Evolutionary conservation across 2,888 invertebrate species (phyloP), one percentile per base, ranked within the genome.

Genomic region (Dasypogon diadema): DNA sequence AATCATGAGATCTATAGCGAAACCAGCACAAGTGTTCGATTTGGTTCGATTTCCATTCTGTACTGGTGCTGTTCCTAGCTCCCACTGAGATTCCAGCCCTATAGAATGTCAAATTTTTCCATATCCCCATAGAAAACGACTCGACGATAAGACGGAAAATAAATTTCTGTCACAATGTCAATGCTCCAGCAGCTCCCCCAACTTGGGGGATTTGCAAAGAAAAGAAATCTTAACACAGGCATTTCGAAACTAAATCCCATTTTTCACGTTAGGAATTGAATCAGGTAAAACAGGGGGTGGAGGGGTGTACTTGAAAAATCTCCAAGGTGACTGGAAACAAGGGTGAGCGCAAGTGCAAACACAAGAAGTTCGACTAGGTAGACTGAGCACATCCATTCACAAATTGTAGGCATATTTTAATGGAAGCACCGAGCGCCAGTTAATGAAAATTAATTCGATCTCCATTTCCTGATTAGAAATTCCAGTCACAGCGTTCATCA

Each of bases 391-490:
- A 48, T 68, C 65, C 63, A 16, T 5, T 48, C 48, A 68, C 26
- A 24, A 68, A 48, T 68, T 24, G 65, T 48, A 42, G 48, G 65
- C 65, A 68, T 24, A 68, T 68, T 68, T 68, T 68, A 26, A 26
- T 34, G 26, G 21, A 68, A 70, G 34, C 54, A 18, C 21, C 22
- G 18, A 18, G 34, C 24, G n/a, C 16, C 30, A 10, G 34, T 37
- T 73, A 56, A 73, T 73, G 72, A 73, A 73, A 73, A 73, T 42
- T 73, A 73, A 73, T 73, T 73, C 42, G 72, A 56, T 42, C 70
- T 26, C 34, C 22, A 56, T 42, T 73, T 48, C n/a, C 12, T 42
- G 55, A 73, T 73, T 42, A 73, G 24, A 14, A 73, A 73, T 73
- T 73, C 72, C 37, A 37, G 55, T 37, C 72, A 73, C 56, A 73